phyloP scores from a whole-genome alignment of 1,140 invertebrate genomes.

The Drosophila dunni region DNA sequence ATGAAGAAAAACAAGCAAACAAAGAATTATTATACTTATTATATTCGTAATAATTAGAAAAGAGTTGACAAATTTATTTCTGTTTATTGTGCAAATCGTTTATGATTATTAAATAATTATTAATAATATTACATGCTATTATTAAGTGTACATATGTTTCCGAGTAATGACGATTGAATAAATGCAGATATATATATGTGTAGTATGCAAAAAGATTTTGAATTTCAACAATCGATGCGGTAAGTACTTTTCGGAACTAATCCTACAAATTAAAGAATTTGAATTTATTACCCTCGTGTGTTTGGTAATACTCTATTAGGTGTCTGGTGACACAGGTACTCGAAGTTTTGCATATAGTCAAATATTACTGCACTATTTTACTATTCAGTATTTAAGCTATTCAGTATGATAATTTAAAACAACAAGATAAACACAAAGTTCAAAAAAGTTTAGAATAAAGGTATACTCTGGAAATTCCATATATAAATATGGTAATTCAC shows the following conservation, averaged over 20 bases:
- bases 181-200: constrained; percentile 72
- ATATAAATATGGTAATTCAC: neutral
- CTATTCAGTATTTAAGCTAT: neutral
- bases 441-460: neutral
- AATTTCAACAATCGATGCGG: neutral
- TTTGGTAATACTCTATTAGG: too few species aligned
- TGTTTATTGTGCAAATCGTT: constrained; percentile 38
- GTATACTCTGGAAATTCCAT: neutral
- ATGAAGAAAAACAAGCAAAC: constrained; percentile 6
- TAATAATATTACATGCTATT: constrained; percentile 53
- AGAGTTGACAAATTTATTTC: constrained; percentile 45
- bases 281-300: too few species aligned
- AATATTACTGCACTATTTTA: too few species aligned
- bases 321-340: too few species aligned
- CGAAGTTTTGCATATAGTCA: neutral
- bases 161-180: constrained; percentile 64
- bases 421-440: neutral
- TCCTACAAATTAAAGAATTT: too few species aligned
- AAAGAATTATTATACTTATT: constrained; percentile 48
- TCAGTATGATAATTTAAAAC: neutral
- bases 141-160: constrained; percentile 77
- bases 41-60: constrained; percentile 50
- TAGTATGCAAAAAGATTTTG: constrained; percentile 34
- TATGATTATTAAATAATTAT: constrained; percentile 47
- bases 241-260: neutral